These are phyloP conservation scores for Umimayanthus kanabou DNA, from an alignment of 92 coral and sea anemone species.

Conservation along the genomic window DNA sequence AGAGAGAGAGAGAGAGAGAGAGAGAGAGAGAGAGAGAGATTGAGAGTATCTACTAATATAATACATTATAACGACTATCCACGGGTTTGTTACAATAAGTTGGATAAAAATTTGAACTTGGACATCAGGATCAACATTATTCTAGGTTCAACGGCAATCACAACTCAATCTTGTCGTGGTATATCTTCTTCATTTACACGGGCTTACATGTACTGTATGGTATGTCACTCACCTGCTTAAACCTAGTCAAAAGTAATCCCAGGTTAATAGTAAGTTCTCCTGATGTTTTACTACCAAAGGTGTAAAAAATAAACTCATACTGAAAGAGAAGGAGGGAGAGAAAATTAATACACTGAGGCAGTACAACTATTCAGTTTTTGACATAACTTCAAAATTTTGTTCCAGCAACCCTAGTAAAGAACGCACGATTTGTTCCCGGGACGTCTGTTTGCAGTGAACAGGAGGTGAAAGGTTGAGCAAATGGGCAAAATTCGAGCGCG, in stretches of 20 bases:
- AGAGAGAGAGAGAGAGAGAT: too few relatives aligned
- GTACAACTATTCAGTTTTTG: not conserved
- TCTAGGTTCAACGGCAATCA: not conserved
- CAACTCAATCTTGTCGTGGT: not conserved
- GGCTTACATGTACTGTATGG: too few relatives aligned
- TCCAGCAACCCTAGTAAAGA: not conserved
- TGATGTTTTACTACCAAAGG: constrained; percentile 4
- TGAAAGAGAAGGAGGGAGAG: not conserved
- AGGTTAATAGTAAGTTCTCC: constrained; percentile 9
- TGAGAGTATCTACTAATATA: too few relatives aligned
- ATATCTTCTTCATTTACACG: not conserved
- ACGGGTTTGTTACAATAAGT: too few relatives aligned
- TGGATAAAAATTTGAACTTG: too few relatives aligned
- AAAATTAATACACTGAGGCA: not conserved
- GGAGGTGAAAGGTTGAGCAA: too few relatives aligned
- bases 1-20: too few relatives aligned
- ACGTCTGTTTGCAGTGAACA: too few relatives aligned
- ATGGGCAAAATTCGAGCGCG: too few relatives aligned
- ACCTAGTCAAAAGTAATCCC: constrained; percentile 8
- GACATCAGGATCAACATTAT: too few relatives aligned
- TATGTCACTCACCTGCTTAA: constrained; percentile 16
- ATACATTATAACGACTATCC: too few relatives aligned
- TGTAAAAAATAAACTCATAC: constrained; percentile 23
- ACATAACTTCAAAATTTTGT: not conserved
- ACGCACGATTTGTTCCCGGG: too few relatives aligned